A percentile compares a stretch with the other conserved stretches of the same genome.
phyloP scores from a whole-genome alignment of 2,797 vertebrate species.

The Periparus ater region DNA sequence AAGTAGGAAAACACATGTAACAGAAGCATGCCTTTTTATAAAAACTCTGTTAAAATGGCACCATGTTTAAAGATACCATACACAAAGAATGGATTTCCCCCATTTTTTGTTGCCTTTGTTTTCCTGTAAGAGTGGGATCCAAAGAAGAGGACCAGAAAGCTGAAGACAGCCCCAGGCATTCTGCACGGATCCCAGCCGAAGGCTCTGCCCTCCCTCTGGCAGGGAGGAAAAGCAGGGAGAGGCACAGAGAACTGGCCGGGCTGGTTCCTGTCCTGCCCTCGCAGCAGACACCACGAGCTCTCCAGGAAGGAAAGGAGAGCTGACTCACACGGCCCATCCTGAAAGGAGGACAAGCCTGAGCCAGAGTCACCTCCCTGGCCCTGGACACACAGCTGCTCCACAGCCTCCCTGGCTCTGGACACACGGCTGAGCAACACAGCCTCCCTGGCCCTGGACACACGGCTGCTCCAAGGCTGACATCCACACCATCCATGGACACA shows the following conservation, averaged over 20 bases:
- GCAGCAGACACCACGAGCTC: not conserved
- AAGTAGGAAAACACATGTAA: accelerated
- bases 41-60: not conserved
- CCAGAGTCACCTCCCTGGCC: not conserved
- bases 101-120: not conserved
- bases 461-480: too few relatives aligned
- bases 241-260: not conserved
- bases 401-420: not conserved
- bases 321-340: not conserved
- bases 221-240: not conserved
- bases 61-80: not conserved
- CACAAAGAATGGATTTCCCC: accelerated
- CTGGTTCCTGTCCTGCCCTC: not conserved
- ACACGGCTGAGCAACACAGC: too few relatives aligned
- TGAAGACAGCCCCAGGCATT: not conserved
- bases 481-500: too few relatives aligned
- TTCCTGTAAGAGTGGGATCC: not conserved
- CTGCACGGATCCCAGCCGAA: accelerated
- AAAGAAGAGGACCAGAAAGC: accelerated
- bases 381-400: not conserved
- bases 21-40: not conserved
- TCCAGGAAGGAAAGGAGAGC: not conserved
- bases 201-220: not conserved
- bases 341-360: not conserved
- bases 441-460: too few relatives aligned